A percentile compares a stretch with the other conserved stretches of the same genome.
Evolutionary conservation across 35 echinoderm and acorn worm species (phyloP).

Genomic region (Strongylocentrotus purpuratus): DNA sequence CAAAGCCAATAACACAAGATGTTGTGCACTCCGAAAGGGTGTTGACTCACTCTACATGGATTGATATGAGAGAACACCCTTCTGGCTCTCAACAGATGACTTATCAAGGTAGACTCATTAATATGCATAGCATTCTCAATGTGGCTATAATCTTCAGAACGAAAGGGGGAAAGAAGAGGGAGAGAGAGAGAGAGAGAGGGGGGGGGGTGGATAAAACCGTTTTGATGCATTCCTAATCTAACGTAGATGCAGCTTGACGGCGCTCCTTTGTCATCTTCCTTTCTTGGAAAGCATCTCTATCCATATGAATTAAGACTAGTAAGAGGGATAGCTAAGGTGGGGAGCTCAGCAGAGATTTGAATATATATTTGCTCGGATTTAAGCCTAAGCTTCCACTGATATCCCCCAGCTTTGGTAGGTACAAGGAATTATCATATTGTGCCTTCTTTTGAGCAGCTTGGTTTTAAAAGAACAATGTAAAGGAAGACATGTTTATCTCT

Average conservation of each 20-base stretch:
- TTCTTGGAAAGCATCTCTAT: not conserved
- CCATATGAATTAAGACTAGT: not conserved
- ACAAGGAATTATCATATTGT: not conserved
- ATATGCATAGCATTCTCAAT: too few species aligned
- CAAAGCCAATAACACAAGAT: too few species aligned
- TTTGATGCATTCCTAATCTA: not conserved
- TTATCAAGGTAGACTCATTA: too few species aligned
- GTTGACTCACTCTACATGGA: too few species aligned
- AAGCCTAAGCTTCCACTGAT: not conserved
- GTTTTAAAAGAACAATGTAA: not conserved
- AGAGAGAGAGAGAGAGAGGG: not conserved
- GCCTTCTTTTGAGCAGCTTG: not conserved
- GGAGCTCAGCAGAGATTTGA: not conserved
- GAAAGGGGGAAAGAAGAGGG: not conserved
- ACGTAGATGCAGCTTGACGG: not conserved
- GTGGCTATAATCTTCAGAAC: not conserved
- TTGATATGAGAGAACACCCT: too few species aligned
- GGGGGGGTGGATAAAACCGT: not conserved
- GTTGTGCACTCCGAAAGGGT: too few species aligned
- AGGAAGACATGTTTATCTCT: not conserved
- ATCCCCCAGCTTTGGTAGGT: not conserved
- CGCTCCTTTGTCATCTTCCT: not conserved
- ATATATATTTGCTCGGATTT: not conserved
- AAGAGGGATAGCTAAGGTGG: not conserved
- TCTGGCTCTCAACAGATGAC: too few species aligned